Conservation (phyloP, 2,797 vertebrate species). For the Sarcophilus harrisii region DNA sequence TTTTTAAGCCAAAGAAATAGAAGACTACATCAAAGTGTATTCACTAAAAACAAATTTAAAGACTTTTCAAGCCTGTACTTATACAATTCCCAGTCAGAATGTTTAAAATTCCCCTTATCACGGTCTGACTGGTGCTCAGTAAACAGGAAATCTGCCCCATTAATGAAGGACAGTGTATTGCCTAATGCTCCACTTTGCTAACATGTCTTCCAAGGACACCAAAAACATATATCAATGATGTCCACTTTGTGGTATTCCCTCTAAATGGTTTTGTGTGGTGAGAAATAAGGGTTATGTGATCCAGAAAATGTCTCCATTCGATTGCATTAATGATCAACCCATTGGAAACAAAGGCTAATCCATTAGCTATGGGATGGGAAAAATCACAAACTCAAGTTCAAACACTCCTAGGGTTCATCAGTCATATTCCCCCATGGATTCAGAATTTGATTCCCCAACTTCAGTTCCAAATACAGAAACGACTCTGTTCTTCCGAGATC, state of each 20-base stretch:
- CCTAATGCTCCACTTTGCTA: constrained; percentile 10
- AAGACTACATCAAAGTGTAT: background rate
- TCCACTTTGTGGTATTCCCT: constrained; percentile 7
- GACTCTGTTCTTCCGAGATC: background rate
- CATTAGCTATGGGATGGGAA: constrained; percentile 66
- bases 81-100: background rate
- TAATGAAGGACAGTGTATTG: constrained; percentile 6
- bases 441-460: constrained; percentile 61
- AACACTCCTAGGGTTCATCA: constrained; percentile 55
- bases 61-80: background rate
- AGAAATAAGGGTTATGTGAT: constrained; percentile 76
- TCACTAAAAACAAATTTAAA: constrained; percentile 5
- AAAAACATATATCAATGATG: constrained; percentile 12
- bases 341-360: constrained; percentile 74
- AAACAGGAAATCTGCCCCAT: constrained; percentile 46
- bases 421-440: constrained; percentile 40
- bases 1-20: constrained; percentile 61
- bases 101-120: constrained; percentile 65
- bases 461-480: constrained; percentile 49
- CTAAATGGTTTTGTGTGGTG: constrained; percentile 54
- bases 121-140: constrained; percentile 36
- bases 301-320: constrained; percentile 67
- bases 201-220: constrained; percentile 59
- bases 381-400: background rate
- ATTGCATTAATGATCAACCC: constrained; percentile 66